phyloP scores from a whole-genome alignment of 2,797 vertebrate genomes.

The Danio albolineatus region DNA sequence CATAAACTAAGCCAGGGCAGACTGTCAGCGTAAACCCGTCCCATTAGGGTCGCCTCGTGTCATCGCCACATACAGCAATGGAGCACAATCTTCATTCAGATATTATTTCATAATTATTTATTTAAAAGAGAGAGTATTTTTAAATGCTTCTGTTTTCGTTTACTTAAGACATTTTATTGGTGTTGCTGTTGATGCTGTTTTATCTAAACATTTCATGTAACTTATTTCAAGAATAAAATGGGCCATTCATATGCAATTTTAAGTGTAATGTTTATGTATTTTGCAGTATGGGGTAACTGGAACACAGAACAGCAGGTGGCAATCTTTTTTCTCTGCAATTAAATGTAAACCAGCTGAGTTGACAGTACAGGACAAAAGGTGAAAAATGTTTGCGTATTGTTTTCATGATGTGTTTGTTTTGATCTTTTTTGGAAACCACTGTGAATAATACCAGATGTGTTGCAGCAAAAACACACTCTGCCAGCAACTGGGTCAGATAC shows the following conservation, averaged over 20 bases:
- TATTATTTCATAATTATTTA: too few relatives aligned
- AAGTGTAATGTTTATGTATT: background rate
- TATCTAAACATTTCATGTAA: background rate
- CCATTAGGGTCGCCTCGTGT: constrained; percentile 1
- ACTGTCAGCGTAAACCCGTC: constrained; percentile 19
- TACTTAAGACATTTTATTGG: too few relatives aligned
- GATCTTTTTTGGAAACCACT: background rate
- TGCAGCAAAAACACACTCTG: background rate
- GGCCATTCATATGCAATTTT: background rate
- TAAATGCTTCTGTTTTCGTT: too few relatives aligned
- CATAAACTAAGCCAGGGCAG: constrained; percentile 47
- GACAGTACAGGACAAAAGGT: background rate
- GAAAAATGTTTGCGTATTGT: background rate
- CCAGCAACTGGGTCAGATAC: background rate
- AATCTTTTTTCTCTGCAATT: background rate
- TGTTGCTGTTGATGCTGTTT: too few relatives aligned
- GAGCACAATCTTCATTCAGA: background rate
- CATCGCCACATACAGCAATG: constrained; percentile 1
- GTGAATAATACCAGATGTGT: constrained; percentile 3
- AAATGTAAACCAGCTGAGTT: background rate
- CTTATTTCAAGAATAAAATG: background rate
- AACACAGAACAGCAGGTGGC: constrained; percentile 1
- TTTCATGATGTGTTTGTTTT: background rate
- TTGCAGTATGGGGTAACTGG: background rate
- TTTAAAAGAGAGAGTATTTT: too few relatives aligned